A percentile compares a stretch with the other conserved stretches of the same genome.
Conservation (phyloP, 1,140 invertebrate genomes). For the Armadillidium nasatum region DNA sequence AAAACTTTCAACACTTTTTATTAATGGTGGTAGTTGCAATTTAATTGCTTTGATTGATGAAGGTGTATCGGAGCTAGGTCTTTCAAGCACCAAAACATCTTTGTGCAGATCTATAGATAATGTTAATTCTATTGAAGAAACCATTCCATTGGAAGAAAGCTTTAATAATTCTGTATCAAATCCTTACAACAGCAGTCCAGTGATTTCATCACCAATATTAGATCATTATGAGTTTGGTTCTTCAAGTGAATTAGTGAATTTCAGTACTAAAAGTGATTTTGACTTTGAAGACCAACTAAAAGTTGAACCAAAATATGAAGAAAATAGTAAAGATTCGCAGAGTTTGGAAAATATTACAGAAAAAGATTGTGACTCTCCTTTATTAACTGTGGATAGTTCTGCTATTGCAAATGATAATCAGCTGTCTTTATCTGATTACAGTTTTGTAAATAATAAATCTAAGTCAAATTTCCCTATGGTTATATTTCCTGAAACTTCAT, state of each 20-base stretch:
- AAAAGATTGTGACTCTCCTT: neutral
- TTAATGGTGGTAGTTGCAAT: constrained; percentile 48
- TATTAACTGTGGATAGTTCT: neutral
- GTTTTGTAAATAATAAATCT: neutral
- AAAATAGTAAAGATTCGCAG: neutral
- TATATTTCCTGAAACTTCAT: constrained; percentile 1
- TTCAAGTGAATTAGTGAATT: neutral
- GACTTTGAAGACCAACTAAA: neutral
- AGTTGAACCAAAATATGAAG: neutral
- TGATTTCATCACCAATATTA: neutral
- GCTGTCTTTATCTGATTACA: neutral
- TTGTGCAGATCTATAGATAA: neutral
- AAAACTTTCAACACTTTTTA: constrained; percentile 52
- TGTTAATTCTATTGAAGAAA: neutral
- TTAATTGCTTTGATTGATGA: constrained; percentile 50
- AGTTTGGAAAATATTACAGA: neutral
- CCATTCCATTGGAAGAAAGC: no score
- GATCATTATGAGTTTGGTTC: neutral
- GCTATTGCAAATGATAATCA: neutral
- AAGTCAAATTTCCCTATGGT: neutral
- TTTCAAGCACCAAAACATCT: neutral
- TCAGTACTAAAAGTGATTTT: neutral
- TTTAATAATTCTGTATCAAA: no score
- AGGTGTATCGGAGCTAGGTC: constrained; percentile 59
- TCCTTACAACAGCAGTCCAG: neutral